Percentiles rank a stretch among this genome's conserved stretches.
Evolutionary conservation across 2,888 invertebrate species (phyloP).

Genomic region (Steinernema carpocapsae): DNA sequence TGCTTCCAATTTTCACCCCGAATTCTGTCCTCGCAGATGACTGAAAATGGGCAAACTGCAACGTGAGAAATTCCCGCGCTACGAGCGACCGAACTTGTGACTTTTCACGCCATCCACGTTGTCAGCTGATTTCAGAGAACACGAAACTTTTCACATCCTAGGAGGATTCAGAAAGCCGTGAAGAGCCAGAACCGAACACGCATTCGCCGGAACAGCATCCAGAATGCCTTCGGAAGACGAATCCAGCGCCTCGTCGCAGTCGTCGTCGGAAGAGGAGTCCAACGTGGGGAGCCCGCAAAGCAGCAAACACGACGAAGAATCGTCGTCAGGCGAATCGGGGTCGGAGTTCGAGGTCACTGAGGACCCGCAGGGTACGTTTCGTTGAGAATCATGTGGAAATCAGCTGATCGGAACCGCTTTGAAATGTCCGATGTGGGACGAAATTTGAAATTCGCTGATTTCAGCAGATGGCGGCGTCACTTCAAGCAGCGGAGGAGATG

Average conservation of each 20-base stretch:
- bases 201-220: too few species aligned
- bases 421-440: neutral
- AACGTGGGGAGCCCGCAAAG: conserved; percentile 11
- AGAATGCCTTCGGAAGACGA: conserved; percentile 18
- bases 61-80: too few species aligned
- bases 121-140: neutral
- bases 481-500: neutral
- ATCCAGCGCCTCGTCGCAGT: conserved; percentile 22
- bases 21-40: too few species aligned
- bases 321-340: conserved; percentile 6
- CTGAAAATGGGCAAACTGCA: too few species aligned
- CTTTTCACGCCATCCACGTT: neutral
- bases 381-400: neutral
- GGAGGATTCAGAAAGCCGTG: neutral
- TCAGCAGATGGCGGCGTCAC: neutral
- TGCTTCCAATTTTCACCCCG: too few species aligned
- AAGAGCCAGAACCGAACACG: neutral
- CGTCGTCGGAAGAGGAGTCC: conserved; percentile 19
- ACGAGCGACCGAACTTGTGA: too few species aligned
- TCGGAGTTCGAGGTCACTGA: neutral
- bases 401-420: neutral
- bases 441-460: neutral
- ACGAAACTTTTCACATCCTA: neutral
- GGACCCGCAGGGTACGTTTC: neutral
- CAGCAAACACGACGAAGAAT: conserved; percentile 1